These are phyloP conservation scores for Theristicus caerulescens DNA, from an alignment of 2,113 vertebrate genomes.

Conservation along the genomic window DNA sequence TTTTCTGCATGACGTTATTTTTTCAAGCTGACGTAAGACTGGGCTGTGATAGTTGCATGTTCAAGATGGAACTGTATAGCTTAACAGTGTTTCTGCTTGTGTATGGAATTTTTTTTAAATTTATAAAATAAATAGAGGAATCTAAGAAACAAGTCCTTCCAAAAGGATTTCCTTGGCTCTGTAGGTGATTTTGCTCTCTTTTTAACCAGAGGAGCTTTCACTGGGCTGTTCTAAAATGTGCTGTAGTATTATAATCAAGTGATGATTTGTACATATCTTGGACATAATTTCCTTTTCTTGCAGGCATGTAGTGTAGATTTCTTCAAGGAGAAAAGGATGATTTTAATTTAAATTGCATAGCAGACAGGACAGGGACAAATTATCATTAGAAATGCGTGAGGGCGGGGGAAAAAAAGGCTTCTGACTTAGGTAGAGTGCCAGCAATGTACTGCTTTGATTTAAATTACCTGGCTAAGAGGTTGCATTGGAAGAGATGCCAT, in stretches of 20 bases:
- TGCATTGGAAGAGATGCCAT: not conserved
- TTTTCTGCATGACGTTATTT: conserved; percentile 69
- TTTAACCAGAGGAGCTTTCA: conserved; percentile 18
- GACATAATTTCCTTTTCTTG: not conserved
- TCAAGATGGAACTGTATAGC: conserved; percentile 34
- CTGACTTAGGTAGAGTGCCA: not conserved
- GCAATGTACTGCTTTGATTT: not conserved
- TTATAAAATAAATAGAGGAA: not conserved
- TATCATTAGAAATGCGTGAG: not conserved
- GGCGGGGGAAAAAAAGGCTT: not conserved
- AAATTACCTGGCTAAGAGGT: not conserved
- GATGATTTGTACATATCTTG: not conserved
- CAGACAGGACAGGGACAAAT: not conserved
- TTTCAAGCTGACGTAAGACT: conserved; percentile 61
- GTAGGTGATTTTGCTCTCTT: conserved; percentile 36
- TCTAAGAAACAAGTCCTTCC: conserved; percentile 36
- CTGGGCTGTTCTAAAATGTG: not conserved
- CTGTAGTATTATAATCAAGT: not conserved
- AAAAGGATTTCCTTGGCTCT: not conserved
- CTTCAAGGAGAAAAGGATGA: not conserved
- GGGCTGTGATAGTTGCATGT: conserved; percentile 56
- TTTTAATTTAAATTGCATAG: not conserved
- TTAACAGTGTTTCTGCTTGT: conserved; percentile 49
- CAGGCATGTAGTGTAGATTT: not conserved
- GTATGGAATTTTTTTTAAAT: not conserved